Base-by-base conservation (phyloP, 1,140 invertebrate species). In the Vollenhovia emeryi region DNA sequence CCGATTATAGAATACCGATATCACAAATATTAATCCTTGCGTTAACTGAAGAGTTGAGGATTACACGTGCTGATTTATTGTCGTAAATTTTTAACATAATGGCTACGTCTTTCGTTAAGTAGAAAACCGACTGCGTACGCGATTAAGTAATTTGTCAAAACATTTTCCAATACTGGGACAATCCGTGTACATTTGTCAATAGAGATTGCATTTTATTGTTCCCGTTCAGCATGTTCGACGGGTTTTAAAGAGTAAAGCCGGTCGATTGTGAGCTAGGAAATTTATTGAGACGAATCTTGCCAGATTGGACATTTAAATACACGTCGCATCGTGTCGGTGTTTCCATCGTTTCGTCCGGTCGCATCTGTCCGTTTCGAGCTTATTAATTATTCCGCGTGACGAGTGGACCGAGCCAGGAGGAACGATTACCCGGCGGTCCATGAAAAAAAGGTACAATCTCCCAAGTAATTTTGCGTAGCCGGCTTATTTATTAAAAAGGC, bases 401-500 rank as follows among this genome's bases (percentile, higher is more conserved):
- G 71, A 48, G 66, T 59, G 60, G 33, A 62, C 27, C 55, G 30
- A 68, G 82, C 30, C 71, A 45, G 73, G 74, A 60, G 36, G 40
- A 87, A 11, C 80, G 71, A 88, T 85, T 88, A 88, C 75, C 64
- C 30, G 60, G 84, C 69, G 59, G 64, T 43, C 36, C 50, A 30
- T 43, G 48, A 66, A 88, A 84, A 36, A 86, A 89, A 64, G 45
- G 18, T 52, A 87, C 79, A 80, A 87, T 90, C 76, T 89, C n/a
- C 74, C 68, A 62, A 85, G 88, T 76, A 89, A 90, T 90, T 87
- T 85, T 73, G 79, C 40, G 84, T 86, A 60, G 48, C 21, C n/a
- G 66, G 50, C 85, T 90, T 89, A 89, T 87, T 89, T 89, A 89
- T 89, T 89, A 89, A 88, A 89, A 88, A 89, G 71, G 45, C 50